Base-by-base conservation (phyloP, 2,797 vertebrate species). In the Allobates femoralis region DNA sequence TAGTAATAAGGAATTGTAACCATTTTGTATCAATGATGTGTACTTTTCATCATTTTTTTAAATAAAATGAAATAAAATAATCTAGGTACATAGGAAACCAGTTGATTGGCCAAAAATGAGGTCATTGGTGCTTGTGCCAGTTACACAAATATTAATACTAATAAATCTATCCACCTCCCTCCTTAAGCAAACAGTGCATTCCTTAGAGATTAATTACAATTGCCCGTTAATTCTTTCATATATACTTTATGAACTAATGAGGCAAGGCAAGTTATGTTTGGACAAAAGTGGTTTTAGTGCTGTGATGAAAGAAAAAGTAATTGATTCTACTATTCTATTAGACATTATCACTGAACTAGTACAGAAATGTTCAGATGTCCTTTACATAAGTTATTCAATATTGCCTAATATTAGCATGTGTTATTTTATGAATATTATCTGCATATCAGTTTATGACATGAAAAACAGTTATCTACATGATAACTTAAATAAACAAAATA, bases 91-190 rank as follows among this genome's bases (percentile, higher is more conserved):
- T 14, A 67, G 46, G 2, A 51, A 69, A 30, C 46, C 7, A 76
- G 41, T 5, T 10, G 19, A 69, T 81, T 55, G 79, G 79, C 21
- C 32, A 51, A 14, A 55, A 51, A 66, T 81, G 62, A 81, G 69
- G 79, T 81, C 79, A 81, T 7, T 23, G 23, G 26, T 23, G 30
- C 79, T 81, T 32, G 32, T 69, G 64, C n/a, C 64, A 66, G 79
- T 81, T 81, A 55, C 41, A 69, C 64, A 81, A 69, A 69, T 66
- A 81, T 81, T 81, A 69, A 69, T 81, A 37, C 64, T 37, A 81
- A 81, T 81, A 69, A 81, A 81, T 81, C 79, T 69, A 69, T 81
- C 51, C 66, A 23, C 62, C 79, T 81, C 64, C 64, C 18, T 30
- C 64, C 69, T 81, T 51, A 71, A 55, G 34, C 79, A 81, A 69